phyloP scores from a whole-genome alignment of 1,140 invertebrate species.

The Lepidurus arcticus region DNA sequence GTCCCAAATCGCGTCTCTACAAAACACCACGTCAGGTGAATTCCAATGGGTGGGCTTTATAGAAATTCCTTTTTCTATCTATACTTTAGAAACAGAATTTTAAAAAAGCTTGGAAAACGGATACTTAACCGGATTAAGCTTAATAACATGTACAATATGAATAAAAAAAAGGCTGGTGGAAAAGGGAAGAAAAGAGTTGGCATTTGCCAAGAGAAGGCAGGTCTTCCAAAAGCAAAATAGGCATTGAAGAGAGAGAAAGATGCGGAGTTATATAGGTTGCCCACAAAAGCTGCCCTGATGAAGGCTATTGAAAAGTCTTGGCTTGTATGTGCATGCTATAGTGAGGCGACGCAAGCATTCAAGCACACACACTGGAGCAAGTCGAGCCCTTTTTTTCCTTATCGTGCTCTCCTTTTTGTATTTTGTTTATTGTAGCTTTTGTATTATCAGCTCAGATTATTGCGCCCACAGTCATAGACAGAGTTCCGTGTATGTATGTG shows the following conservation, averaged over 20 bases:
- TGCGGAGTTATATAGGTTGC: constrained; percentile 3
- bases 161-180: not conserved
- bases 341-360: not conserved
- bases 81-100: too few species aligned
- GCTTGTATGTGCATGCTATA: not conserved
- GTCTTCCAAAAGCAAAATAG: not conserved
- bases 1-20: not conserved
- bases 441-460: too few species aligned
- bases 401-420: too few species aligned
- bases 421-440: too few species aligned
- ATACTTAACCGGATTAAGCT: too few species aligned
- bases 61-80: too few species aligned
- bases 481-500: too few species aligned
- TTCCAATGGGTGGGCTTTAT: not conserved
- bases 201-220: not conserved
- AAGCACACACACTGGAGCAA: not conserved
- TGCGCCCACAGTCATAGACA: too few species aligned
- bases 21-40: not conserved
- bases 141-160: not conserved
- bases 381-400: too few species aligned
- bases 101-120: too few species aligned
- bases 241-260: constrained; percentile 3
- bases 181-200: not conserved
- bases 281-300: constrained; percentile 20
- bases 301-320: constrained; percentile 10